Percentiles rank a stretch among this genome's conserved stretches.
phyloP scores from a whole-genome alignment of 2,113 vertebrate species.

The Chaetops frenatus region DNA sequence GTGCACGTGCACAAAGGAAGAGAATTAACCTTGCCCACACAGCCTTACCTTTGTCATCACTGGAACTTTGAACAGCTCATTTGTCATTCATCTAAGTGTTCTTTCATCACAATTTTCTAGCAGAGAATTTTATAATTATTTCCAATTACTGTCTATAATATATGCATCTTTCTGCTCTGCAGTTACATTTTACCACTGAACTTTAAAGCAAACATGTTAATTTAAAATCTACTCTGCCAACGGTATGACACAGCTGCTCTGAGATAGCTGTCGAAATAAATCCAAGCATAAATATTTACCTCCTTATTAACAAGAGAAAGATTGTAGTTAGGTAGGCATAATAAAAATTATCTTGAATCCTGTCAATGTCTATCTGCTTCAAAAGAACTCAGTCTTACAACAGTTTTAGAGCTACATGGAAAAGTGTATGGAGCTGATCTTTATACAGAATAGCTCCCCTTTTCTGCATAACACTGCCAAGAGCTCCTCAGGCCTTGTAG shows the following conservation, averaged over 20 bases:
- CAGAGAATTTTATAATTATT: constrained; percentile 11
- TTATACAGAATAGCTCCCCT: background rate
- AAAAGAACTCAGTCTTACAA: constrained; percentile 13
- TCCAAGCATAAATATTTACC: constrained; percentile 68
- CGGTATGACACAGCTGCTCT: constrained; percentile 22
- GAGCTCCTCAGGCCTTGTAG: background rate
- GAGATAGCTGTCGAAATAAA: constrained; percentile 64
- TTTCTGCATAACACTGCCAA: background rate
- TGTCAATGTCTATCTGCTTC: constrained; percentile 44
- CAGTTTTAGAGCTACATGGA: background rate
- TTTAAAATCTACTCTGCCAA: constrained; percentile 64
- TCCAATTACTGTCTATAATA: constrained; percentile 2
- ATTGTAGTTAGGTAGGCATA: constrained; percentile 13
- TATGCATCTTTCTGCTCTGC: background rate
- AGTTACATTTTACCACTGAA: constrained; percentile 8
- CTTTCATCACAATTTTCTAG: constrained; percentile 27
- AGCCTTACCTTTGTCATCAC: background rate
- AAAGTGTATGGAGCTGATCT: background rate
- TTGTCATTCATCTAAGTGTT: constrained; percentile 27
- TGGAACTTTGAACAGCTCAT: background rate
- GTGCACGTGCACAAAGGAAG: background rate
- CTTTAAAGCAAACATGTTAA: constrained; percentile 39
- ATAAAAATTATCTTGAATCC: constrained; percentile 58
- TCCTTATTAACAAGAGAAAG: constrained; percentile 65
- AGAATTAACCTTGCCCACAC: background rate